Conservation (phyloP, 1,140 invertebrate species). For the Aphaenogaster floridana region DNA sequence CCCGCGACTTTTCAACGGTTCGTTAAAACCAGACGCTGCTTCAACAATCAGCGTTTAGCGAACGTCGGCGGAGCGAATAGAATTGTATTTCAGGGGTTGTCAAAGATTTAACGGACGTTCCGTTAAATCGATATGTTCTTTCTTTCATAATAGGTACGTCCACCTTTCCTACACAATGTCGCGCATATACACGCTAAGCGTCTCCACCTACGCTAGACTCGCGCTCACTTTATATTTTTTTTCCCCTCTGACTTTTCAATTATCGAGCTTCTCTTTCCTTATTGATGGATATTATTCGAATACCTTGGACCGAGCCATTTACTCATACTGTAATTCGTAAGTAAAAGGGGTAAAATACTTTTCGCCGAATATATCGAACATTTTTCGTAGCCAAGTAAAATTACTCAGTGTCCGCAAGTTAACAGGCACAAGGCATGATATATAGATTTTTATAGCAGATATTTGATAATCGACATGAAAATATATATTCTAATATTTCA, state of each 20-base stretch:
- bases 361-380: neutral
- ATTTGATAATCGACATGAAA: neutral
- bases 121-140: constrained; percentile 48
- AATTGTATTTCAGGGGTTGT: constrained; percentile 55
- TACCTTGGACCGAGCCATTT: neutral
- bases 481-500: neutral
- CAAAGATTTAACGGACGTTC: constrained; percentile 46
- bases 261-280: constrained; percentile 20
- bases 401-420: constrained; percentile 11
- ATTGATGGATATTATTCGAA: constrained; percentile 9
- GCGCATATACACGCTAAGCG: neutral
- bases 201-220: constrained; percentile 12
- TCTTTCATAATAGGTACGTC: constrained; percentile 32
- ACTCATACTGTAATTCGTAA: neutral
- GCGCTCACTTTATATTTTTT: constrained; percentile 20
- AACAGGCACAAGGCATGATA: neutral
- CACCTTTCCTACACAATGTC: neutral
- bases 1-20: constrained; percentile 10
- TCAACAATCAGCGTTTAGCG: constrained; percentile 15
- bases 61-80: constrained; percentile 13
- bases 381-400: neutral
- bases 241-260: constrained; percentile 39
- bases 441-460: neutral
- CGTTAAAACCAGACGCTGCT: constrained; percentile 18
- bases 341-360: neutral